phyloP scores from a whole-genome alignment of 2,888 invertebrate genomes.

The Amphipoea lucens region DNA sequence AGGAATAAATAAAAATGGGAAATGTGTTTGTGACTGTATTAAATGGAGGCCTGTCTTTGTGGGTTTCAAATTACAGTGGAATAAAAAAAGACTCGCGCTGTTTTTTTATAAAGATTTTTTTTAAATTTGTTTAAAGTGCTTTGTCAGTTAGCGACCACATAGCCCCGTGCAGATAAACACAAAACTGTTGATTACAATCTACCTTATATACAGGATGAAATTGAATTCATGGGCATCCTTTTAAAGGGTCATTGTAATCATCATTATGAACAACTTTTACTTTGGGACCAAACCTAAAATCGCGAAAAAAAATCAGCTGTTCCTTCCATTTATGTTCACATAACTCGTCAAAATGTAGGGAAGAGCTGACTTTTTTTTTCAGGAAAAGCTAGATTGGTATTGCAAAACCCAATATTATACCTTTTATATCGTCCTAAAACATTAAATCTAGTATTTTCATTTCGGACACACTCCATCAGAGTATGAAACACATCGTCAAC shows the following conservation, averaged over 20 bases:
- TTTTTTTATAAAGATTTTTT: constrained; percentile 28
- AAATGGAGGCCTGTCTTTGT: constrained; percentile 46
- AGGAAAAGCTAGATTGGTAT: not conserved
- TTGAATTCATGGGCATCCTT: no score
- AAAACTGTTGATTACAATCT: not conserved
- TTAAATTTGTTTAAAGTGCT: not conserved
- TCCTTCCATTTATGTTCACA: no score
- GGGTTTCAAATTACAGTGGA: constrained; percentile 38
- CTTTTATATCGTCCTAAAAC: not conserved
- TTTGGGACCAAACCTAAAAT: no score
- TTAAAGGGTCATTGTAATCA: no score
- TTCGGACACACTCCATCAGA: no score
- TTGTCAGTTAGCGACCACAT: not conserved
- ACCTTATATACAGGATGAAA: not conserved
- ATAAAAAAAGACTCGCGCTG: constrained; percentile 24
- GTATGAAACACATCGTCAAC: no score
- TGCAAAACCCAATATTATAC: not conserved
- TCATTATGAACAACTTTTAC: no score
- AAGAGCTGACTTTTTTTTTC: no score
- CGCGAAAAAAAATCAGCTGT: no score
- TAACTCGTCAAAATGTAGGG: no score
- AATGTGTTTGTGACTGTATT: constrained; percentile 38
- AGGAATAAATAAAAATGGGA: constrained; percentile 59
- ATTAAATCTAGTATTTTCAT: not conserved
- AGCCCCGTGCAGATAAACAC: not conserved